Base-by-base conservation (phyloP, 64 coral and sea anemone species). In the Platygyra sinensis region DNA sequence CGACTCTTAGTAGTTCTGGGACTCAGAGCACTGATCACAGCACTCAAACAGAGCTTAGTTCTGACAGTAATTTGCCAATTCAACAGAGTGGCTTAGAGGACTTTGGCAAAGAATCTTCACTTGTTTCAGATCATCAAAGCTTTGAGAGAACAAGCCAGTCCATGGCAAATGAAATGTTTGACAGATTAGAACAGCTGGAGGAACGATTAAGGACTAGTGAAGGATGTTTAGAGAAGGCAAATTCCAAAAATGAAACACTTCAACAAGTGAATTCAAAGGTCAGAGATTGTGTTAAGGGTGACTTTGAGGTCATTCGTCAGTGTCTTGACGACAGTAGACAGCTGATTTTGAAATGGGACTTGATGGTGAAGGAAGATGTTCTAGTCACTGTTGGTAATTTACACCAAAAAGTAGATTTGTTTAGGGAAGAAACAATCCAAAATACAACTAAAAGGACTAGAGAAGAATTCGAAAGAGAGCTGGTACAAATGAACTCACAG, bases 1-100 rank as follows among this genome's bases (percentile, higher is more conserved):
- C 93, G 6, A 97, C 91, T 2, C 75, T 93, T 8, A 73, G 91
- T 31, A 97, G 95, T 52, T 97, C 95, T 50, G 78, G 82, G 4
- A 90, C 92, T 30, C 95, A 94, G 72, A 94, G 95, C 36, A 93
- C 87, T 49, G 67, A 92, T 49, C 76, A 81, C 20, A 93, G 91
- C 67, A 93, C 80, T 18, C 94, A 96, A 69, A 96, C 94, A 77
- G 94, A 96, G 36, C 28, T 36, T 29, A 67, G 80, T 16, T 65
- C 79, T 5, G 67, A 90, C 52, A 80, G 60, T 62, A 67, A 87
- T 63, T n/a, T 76, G 83, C 27, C 32, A 78, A 55, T 79, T 46
- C 30, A 75, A 59, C 11, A 46, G 57, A 64, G 62, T 27, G 54
- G 42, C 22, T 17, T 27, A 38, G 7, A 87, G 10, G 72, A 62